Conservation (phyloP, 2,888 invertebrate species). For the Achlya flavicornis region DNA sequence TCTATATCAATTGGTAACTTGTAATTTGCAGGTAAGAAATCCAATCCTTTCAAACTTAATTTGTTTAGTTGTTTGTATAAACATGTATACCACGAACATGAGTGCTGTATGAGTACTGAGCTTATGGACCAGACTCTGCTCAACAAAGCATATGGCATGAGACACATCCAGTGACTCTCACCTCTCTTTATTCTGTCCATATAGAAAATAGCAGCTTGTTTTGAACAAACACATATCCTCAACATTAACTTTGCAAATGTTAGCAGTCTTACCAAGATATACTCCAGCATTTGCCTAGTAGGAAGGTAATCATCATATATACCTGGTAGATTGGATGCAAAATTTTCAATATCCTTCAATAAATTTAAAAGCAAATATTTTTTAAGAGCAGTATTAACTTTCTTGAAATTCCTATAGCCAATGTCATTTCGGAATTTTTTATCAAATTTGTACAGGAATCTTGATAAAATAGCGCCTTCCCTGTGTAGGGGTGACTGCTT, state of each 20-base stretch:
- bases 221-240: slow-evolving; percentile 74
- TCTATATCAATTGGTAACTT: slow-evolving; percentile 73
- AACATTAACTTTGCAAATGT: slow-evolving; percentile 83
- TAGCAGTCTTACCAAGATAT: slow-evolving; percentile 79
- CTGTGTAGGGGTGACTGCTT: slow-evolving; percentile 78
- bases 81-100: slow-evolving; percentile 78
- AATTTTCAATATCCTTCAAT: slow-evolving; percentile 69
- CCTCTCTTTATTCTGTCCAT: slow-evolving; percentile 79
- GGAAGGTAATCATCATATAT: slow-evolving; percentile 71
- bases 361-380: slow-evolving; percentile 78
- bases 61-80: slow-evolving; percentile 64
- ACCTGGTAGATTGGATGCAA: slow-evolving; percentile 57
- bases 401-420: slow-evolving; percentile 81
- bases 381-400: slow-evolving; percentile 77
- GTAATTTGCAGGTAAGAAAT: slow-evolving; percentile 75
- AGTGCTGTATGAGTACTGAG: slow-evolving; percentile 71
- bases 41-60: slow-evolving; percentile 71
- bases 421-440: slow-evolving; percentile 84
- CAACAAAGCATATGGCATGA: slow-evolving; percentile 80
- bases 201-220: slow-evolving; percentile 77
- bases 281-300: slow-evolving; percentile 84
- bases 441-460: slow-evolving; percentile 84
- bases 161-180: slow-evolving; percentile 82
- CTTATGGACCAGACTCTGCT: slow-evolving; percentile 83
- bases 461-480: slow-evolving; percentile 82